Base-by-base conservation (phyloP, 2,888 invertebrate genomes). In the Plusia festucae region DNA sequence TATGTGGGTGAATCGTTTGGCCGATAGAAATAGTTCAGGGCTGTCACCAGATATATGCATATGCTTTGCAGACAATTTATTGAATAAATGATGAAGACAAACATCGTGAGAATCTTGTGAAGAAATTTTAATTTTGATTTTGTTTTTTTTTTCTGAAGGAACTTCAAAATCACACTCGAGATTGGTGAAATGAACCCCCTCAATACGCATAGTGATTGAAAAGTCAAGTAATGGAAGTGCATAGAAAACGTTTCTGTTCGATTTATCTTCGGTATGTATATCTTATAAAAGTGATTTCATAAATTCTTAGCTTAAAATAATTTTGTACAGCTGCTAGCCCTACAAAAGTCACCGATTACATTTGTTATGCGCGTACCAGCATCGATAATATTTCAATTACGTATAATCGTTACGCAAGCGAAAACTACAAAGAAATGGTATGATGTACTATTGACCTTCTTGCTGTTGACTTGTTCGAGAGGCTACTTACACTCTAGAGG, bases 401-500 rank as follows among this genome's bases (percentile, higher is more conserved):
- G 68, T 80, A n/a, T 63, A 53, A n/a, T 34, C 7, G 55, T 78
- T 80, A 68, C 63, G 53, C 65, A 80, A 79, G 52, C 8, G 22
- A 49, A 34, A n/a, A 72, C 55, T 67, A 70, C 63, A 78, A 78
- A 70, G 64, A 70, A 70, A 68, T 78, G 65, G 58, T 59, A 46
- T 60, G 65, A 68, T 65, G 71, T 65, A 60, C 77, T 69, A 34
- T 59, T 80, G 70, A 70, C 81, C 81, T 72, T 79, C 71, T 74
- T 72, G 68, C 27, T 60, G 46, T 55, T 27, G 56, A 34, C 27
- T 30, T 22, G 61, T 51, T 34, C 34, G 34, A 72, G 67, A 64
- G 68, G 61, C 63, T 67, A 61, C 59, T 73, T 75, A 69, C 63
- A 49, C 46, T 58, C 40, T 62, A 53, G 57, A 54, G 24, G 58